Conservation (phyloP, 2,113 vertebrate genomes). For the Tragelaphus scriptus region DNA sequence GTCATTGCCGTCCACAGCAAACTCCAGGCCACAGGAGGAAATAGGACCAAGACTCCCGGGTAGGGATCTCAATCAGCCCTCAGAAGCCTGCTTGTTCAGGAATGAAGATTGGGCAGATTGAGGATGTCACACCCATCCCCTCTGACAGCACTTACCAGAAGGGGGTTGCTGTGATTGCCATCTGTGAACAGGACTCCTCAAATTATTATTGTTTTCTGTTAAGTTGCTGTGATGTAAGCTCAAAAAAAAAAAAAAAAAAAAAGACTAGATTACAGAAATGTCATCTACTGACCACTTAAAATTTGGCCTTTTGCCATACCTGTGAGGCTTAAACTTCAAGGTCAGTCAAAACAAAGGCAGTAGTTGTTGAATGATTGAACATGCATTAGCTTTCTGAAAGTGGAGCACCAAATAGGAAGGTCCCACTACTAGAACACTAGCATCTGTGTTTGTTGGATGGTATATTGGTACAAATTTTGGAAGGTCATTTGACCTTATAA, state of each 20-base stretch:
- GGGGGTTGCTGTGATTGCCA: not conserved
- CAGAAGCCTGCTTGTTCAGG: not conserved
- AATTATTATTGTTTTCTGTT: not conserved
- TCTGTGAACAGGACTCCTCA: not conserved
- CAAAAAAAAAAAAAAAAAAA: not conserved
- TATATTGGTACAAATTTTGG: not conserved
- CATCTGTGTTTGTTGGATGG: not conserved
- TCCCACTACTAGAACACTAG: not conserved
- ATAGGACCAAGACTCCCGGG: conserved; percentile 76
- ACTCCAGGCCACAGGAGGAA: conserved; percentile 94
- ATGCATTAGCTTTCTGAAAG: not conserved
- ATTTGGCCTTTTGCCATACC: not conserved
- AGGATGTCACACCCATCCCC: not conserved
- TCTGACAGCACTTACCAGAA: not conserved
- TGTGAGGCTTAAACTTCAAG: not conserved
- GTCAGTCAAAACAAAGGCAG: not conserved
- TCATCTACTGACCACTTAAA: not conserved
- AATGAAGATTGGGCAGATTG: not conserved
- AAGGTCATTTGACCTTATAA: not conserved
- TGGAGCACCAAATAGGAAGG: not conserved
- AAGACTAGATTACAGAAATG: not conserved
- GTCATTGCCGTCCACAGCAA: conserved; percentile 98
- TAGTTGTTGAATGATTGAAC: not conserved
- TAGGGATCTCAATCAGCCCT: not conserved
- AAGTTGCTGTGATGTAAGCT: rapidly evolving